Evolutionary conservation across 2,797 vertebrate genomes (phyloP).

Genomic region (Acipenser transmontanus): DNA sequence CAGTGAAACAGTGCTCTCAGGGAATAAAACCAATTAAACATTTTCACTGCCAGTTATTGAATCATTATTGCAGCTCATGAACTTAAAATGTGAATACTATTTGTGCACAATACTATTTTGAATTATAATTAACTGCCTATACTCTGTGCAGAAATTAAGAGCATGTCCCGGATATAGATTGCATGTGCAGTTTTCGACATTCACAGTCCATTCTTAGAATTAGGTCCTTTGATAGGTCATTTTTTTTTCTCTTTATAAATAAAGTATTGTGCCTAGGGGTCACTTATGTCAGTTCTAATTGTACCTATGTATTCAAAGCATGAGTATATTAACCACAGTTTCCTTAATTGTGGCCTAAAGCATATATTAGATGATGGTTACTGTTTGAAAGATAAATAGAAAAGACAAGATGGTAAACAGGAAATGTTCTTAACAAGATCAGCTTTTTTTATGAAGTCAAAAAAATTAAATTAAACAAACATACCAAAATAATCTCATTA

Average conservation of each 20-base stretch:
- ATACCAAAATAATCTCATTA: constrained; percentile 18
- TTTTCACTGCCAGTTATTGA: neutral
- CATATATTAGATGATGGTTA: constrained; percentile 18
- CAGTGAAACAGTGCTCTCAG: no score
- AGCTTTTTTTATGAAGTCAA: constrained; percentile 19
- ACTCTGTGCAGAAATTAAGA: no score
- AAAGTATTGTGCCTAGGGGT: constrained; percentile 21
- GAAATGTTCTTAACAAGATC: constrained; percentile 4
- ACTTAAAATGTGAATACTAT: neutral
- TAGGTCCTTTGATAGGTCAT: neutral
- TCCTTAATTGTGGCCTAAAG: constrained; percentile 28
- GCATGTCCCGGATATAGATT: no score
- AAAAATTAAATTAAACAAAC: constrained; percentile 10
- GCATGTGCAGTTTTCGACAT: no score
- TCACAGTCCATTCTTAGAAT: neutral
- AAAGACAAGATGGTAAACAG: constrained; percentile 14
- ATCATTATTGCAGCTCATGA: constrained; percentile 12
- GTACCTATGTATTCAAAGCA: constrained; percentile 25
- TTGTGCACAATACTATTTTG: no score
- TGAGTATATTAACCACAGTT: constrained; percentile 31
- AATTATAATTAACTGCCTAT: no score
- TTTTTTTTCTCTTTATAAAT: constrained; percentile 22
- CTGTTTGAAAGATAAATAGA: constrained; percentile 11
- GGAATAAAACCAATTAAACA: neutral
- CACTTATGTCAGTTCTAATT: constrained; percentile 24